Base-by-base conservation (phyloP, 2,888 invertebrate genomes). In the Marasmarcha lunaedactyla region DNA sequence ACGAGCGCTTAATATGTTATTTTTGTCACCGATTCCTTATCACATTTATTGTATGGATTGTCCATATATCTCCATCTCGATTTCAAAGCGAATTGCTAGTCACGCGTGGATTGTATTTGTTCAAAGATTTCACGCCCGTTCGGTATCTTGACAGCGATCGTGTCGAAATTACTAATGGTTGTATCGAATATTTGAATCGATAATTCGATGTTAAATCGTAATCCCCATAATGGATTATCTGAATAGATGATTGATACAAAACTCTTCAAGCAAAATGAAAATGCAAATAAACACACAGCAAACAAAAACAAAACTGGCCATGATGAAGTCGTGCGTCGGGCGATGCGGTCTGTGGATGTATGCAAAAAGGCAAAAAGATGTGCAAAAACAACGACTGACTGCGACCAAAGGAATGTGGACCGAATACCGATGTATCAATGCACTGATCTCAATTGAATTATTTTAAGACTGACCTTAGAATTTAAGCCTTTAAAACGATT, bases 301-400 rank as follows among this genome's bases (percentile, higher is more conserved):
- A 57, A 53, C 54, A 50, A 59, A 56, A 58, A 55, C 52, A 57
- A 51, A 59, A 54, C 55, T 53, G 60, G 60, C 63, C 50, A 13
- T 13, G 12, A 14, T 34, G 13, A 67, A 71, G 70, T 63, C 63
- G 67, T 68, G 70, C 68, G 62, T 63, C 60, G 66, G 68, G 66
- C 49, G 55, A 52, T 59, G 58, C 57, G 59, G 55, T 54, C 49
- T 50, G 48, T 47, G 49, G 52, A 47, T 48, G 38, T 51, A 63
- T 68, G 66, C 65, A 63, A 60, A 63, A 70, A 69, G 68, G 77
- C 79, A 77, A 72, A 59, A 71, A 69, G 63, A 57, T 59, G 77
- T 74, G 79, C 77, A 76, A 73, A 72, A 74, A 61, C 66, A 57
- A 59, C 63, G 55, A 55, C 57, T 30, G 34, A 30, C 68, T 64